Base-by-base conservation (phyloP, 1,140 invertebrate species). In the Tetramorium simillimum region DNA sequence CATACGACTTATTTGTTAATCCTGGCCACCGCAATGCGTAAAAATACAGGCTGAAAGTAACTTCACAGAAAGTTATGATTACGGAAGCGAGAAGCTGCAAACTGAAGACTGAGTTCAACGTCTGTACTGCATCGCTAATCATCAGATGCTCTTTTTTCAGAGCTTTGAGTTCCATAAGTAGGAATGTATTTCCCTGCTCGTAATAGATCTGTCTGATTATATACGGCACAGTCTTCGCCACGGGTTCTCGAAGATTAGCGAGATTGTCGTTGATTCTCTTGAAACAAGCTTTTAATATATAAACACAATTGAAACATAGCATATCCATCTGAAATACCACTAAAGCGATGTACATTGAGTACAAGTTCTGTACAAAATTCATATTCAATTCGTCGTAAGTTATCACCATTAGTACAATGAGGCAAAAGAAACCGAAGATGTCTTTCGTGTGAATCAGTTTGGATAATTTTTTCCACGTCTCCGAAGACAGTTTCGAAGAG, bases 11-110 rank as follows among this genome's bases (percentile, higher is more conserved):
- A 3, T 2, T 21, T 21, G 5, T 40, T 4, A 40, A 40, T 0
- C 3, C 33, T n/a, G 3, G 10, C 37, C 37, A 40, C 16, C 12
- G 1, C 0, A 93, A 9, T 56, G 94, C 86, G 51, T 89, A 93
- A 85, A 94, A 95, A 62, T 94, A 94, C 3, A 94, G 58, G 3
- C 90, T 91, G 37, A 95, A 95, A 0, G 94, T 94, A 4, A 93
- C 73, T 46, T 93, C 90, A 0, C 85, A 85, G 49, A 95, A 95
- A 0, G 93, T 94, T 0, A 92, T 75, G 0, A 88, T 88, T 3
- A 93, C 82, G 0, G 89, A 67, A 0, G 88, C 58, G 10, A 92
- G 40, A 28, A 93, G 65, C 28, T 93, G 94, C 4, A 88, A 24
- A n/a, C 91, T 77, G 63, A 94, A 95, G 0, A 88, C 89, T 0